These are phyloP conservation scores for Branchinecta lindahli DNA, from an alignment of 1,140 invertebrate species.

Conservation along the genomic window DNA sequence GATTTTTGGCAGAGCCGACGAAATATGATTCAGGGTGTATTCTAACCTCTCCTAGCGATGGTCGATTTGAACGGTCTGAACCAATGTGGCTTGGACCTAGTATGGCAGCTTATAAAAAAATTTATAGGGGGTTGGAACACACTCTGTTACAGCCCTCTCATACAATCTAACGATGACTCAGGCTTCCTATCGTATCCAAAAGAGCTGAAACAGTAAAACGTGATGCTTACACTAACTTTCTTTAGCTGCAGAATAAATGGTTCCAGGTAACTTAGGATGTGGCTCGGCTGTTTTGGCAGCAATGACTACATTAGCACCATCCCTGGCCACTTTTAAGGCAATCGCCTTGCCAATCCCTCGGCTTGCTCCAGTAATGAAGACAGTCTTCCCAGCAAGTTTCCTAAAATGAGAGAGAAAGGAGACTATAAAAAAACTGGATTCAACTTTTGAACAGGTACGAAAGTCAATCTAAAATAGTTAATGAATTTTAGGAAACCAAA, in stretches of 20 bases:
- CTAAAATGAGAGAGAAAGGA: slow-evolving; percentile 33
- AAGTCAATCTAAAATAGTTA: too few species aligned
- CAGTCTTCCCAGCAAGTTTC: slow-evolving; percentile 74
- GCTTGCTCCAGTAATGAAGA: slow-evolving; percentile 92
- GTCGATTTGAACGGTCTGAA: too few species aligned
- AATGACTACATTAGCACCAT: slow-evolving; percentile 88
- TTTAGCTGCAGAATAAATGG: slow-evolving; percentile 89
- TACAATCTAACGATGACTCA: too few species aligned
- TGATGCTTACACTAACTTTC: slow-evolving; percentile 53
- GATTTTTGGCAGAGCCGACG: too few species aligned
- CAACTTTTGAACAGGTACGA: too few species aligned
- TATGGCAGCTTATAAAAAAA: too few species aligned
- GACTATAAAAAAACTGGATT: neutral
- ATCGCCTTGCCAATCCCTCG: slow-evolving; percentile 95
- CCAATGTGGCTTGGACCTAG: too few species aligned
- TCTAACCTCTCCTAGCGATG: too few species aligned
- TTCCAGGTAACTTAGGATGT: slow-evolving; percentile 94
- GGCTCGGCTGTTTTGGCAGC: slow-evolving; percentile 90
- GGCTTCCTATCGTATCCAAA: too few species aligned
- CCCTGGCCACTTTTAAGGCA: slow-evolving; percentile 76
- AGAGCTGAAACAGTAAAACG: neutral
- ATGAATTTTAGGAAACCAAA: too few species aligned
- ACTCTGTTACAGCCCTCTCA: too few species aligned
- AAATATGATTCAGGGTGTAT: neutral
- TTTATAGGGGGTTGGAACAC: too few species aligned